Percentiles rank a stretch among this genome's conserved stretches.
Evolutionary conservation across 2,797 vertebrate species (phyloP).

Genomic region (Gambelia wislizenii): DNA sequence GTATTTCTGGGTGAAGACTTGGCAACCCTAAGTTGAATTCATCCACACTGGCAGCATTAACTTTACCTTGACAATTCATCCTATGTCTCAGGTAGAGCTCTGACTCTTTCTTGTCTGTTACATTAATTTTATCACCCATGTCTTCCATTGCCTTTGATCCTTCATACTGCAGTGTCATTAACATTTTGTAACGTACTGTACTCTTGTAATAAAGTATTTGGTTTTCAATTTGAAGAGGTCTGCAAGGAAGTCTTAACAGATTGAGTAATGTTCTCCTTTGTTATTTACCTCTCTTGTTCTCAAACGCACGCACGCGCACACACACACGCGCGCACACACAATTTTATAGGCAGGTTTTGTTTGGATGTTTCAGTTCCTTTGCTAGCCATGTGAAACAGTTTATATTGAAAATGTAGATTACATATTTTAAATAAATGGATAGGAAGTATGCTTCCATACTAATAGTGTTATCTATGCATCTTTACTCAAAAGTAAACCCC

Average conservation of each 20-base stretch:
- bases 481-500: neutral
- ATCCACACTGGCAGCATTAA: neutral
- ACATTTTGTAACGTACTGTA: neutral
- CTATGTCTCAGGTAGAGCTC: neutral
- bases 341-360: constrained; percentile 1
- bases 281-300: neutral
- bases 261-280: neutral
- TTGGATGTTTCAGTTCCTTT: neutral
- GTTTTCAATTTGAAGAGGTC: neutral
- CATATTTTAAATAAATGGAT: neutral
- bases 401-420: too few species aligned
- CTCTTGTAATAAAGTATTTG: neutral
- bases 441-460: neutral
- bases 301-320: too few species aligned
- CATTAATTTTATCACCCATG: neutral
- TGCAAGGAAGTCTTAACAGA: constrained; percentile 18
- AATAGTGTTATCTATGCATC: neutral
- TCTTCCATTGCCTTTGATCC: constrained; percentile 21
- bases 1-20: neutral
- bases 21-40: too few species aligned
- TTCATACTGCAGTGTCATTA: constrained; percentile 7
- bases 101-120: neutral
- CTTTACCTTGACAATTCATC: neutral
- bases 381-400: neutral
- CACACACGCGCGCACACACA: too few species aligned